phyloP scores from a whole-genome alignment of 2,888 invertebrate species.

The Cecidostiba fungosa region DNA sequence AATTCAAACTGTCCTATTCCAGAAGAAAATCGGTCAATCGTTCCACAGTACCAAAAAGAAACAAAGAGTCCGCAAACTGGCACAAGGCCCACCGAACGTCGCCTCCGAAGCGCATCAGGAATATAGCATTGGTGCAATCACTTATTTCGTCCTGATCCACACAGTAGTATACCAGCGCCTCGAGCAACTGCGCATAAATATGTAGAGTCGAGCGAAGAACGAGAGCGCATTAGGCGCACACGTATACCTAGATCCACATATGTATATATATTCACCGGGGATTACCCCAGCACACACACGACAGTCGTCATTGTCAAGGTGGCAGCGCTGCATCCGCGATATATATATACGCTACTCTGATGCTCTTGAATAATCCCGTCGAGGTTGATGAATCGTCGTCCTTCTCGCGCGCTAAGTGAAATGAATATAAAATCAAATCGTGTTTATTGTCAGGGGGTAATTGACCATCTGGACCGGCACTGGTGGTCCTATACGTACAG shows the following conservation, averaged over 20 bases:
- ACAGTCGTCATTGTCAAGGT: constrained; percentile 62
- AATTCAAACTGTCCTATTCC: background rate
- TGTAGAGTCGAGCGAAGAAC: constrained; percentile 68
- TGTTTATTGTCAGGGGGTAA: constrained; percentile 76
- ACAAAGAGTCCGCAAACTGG: background rate
- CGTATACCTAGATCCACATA: background rate
- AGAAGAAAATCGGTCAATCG: background rate
- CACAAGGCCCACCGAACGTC: background rate
- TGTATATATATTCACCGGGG: background rate
- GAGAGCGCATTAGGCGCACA: constrained; percentile 71
- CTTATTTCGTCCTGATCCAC: constrained; percentile 70
- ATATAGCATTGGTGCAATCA: constrained; percentile 67
- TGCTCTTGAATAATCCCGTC: constrained; percentile 21
- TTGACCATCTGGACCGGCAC: constrained; percentile 78
- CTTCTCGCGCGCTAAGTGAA: constrained; percentile 70
- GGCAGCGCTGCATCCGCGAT: background rate
- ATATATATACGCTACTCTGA: background rate
- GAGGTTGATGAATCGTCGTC: constrained; percentile 42
- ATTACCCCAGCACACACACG: background rate
- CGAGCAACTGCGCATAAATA: constrained; percentile 76
- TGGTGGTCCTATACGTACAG: constrained; percentile 5
- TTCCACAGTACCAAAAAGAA: background rate
- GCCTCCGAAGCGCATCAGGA: background rate
- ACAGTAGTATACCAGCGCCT: constrained; percentile 61
- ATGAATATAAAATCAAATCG: constrained; percentile 78